A percentile compares a stretch with the other conserved stretches of the same genome.
Conservation (phyloP, 2,113 vertebrate genomes). For the Clupea harengus region DNA sequence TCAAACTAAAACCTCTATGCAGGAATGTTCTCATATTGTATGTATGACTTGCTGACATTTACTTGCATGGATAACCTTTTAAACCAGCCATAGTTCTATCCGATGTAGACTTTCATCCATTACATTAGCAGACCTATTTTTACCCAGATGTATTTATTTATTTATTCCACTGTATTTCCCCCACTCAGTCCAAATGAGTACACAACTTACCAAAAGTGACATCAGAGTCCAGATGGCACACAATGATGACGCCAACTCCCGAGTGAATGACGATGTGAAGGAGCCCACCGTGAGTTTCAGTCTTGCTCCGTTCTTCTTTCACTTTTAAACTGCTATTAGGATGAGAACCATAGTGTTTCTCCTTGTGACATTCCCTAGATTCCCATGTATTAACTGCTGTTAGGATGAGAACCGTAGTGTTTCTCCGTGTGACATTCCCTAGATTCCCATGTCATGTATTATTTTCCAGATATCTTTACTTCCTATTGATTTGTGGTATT, state of each 20-base stretch:
- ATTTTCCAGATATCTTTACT: neutral
- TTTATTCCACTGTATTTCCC: slow-evolving; percentile 9
- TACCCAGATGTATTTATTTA: neutral
- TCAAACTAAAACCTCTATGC: slow-evolving; percentile 50
- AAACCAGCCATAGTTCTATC: too few species aligned
- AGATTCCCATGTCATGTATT: too few species aligned
- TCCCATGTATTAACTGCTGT: too few species aligned
- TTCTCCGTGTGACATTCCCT: too few species aligned
- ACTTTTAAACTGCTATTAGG: too few species aligned
- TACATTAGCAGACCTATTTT: neutral
- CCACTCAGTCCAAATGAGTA: slow-evolving; percentile 73
- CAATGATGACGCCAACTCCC: slow-evolving; percentile 78
- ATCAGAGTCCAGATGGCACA: slow-evolving; percentile 81
- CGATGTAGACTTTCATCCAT: too few species aligned
- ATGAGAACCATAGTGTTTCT: too few species aligned
- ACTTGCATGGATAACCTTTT: too few species aligned
- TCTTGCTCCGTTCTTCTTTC: too few species aligned
- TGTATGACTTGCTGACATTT: neutral
- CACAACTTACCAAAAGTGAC: slow-evolving; percentile 81
- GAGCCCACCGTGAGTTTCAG: slow-evolving; percentile 73
- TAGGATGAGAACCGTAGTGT: too few species aligned
- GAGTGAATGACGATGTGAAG: slow-evolving; percentile 77
- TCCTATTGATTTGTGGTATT: slow-evolving; percentile 8
- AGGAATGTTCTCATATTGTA: neutral
- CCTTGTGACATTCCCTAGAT: too few species aligned